Conservation (phyloP, 2,113 vertebrate genomes). For the Thamnaconus septentrionalis region DNA sequence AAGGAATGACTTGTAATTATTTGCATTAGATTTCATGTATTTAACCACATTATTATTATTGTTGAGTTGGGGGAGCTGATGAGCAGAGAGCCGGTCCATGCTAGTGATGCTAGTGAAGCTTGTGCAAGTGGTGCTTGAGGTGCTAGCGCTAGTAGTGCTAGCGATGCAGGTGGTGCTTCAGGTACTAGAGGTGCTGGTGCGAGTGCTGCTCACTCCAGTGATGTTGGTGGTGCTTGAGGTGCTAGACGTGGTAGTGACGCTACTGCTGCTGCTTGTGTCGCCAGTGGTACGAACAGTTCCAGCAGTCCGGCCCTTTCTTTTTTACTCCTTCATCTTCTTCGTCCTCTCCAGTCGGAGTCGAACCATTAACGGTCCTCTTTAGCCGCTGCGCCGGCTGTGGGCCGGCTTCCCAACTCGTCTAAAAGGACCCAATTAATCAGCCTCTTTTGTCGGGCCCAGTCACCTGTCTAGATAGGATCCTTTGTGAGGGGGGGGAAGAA, state of each 20-base stretch:
- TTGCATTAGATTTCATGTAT: conserved; percentile 26
- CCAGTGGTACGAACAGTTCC: no score
- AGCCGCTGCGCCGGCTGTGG: conserved; percentile 51
- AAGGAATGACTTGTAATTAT: conserved; percentile 25
- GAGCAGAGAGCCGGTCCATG: conserved; percentile 47
- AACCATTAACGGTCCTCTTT: conserved; percentile 65
- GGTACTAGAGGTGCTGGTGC: no score
- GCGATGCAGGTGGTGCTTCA: no score
- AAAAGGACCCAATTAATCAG: conserved; percentile 69
- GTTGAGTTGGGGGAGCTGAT: conserved; percentile 39
- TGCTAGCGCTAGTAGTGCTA: no score
- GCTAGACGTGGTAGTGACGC: no score
- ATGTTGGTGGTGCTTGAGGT: no score
- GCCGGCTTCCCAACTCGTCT: conserved; percentile 34
- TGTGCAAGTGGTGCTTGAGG: no score
- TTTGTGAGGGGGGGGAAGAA: conserved; percentile 24
- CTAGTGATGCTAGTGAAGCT: conserved; percentile 16
- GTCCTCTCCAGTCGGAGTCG: conserved; percentile 32
- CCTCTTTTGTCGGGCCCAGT: conserved; percentile 59
- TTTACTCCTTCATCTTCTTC: no score
- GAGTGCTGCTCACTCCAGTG: no score
- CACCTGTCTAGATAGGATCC: conserved; percentile 66
- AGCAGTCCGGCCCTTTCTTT: no score
- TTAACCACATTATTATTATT: conserved; percentile 53
- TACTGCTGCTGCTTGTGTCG: no score